Conservation (phyloP, 1,140 invertebrate genomes). For the Anastrepha obliqua region DNA sequence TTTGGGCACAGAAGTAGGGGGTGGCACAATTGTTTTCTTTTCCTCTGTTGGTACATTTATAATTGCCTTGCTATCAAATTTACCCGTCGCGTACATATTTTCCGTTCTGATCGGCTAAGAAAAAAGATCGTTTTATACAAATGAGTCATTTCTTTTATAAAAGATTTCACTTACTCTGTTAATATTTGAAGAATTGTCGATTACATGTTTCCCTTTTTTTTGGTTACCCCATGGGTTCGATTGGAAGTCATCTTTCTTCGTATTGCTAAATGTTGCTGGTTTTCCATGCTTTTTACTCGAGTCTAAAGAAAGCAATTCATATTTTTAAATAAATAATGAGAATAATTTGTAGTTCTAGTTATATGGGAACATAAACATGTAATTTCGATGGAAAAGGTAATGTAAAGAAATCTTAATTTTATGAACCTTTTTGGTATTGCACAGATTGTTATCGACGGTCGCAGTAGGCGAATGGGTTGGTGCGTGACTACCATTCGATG, state of each 20-base stretch:
- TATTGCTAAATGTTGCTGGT: constrained; percentile 62
- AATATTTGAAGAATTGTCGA: constrained; percentile 67
- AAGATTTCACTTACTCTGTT: constrained; percentile 59
- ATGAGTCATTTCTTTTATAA: not conserved
- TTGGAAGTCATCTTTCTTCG: constrained; percentile 67
- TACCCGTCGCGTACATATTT: constrained; percentile 61
- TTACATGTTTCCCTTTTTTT: constrained; percentile 49
- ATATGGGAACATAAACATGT: no score
- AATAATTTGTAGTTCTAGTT: no score
- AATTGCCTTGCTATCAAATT: constrained; percentile 62
- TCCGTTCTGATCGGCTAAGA: constrained; percentile 63
- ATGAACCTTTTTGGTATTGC: no score
- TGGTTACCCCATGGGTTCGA: constrained; percentile 64
- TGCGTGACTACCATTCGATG: no score
- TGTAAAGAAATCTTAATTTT: no score
- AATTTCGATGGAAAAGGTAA: no score
- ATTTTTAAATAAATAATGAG: no score
- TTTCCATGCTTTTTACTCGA: constrained; percentile 68
- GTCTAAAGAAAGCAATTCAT: constrained; percentile 60
- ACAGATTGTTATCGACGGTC: no score
- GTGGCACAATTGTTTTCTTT: constrained; percentile 61
- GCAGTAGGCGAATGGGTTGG: no score
- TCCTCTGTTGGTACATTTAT: constrained; percentile 60
- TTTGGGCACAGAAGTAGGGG: constrained; percentile 80
- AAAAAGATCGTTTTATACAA: not conserved